Evolutionary conservation across 2,113 vertebrate species (phyloP).

Genomic region (Psittacula cyanocephala): DNA sequence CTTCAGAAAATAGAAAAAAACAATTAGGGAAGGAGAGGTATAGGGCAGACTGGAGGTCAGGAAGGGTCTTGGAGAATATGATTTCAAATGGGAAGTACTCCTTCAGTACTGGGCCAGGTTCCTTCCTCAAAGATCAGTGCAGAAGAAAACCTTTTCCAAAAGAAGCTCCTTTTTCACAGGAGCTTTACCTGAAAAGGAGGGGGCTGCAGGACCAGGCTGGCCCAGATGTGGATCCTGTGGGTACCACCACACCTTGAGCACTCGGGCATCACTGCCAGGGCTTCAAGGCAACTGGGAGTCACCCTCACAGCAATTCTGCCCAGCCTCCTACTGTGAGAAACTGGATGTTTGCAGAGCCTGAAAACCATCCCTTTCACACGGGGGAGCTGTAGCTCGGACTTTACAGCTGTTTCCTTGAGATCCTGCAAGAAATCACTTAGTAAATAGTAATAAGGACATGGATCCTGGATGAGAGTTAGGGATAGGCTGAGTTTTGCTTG

Average conservation of each 20-base stretch:
- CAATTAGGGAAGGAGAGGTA: neutral
- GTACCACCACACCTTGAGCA: accelerated
- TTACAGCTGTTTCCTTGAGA: accelerated
- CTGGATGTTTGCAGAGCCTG: neutral
- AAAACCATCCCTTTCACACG: neutral
- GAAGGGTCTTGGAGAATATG: neutral
- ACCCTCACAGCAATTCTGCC: neutral
- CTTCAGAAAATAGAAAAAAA: neutral
- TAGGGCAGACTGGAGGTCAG: neutral
- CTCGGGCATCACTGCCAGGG: neutral
- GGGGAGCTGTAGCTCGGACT: neutral
- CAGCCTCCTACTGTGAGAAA: neutral
- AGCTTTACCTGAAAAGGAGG: neutral
- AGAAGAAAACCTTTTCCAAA: neutral
- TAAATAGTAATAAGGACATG: neutral
- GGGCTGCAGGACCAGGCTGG: neutral
- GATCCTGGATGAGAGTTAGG: neutral
- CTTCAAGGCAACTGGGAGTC: neutral
- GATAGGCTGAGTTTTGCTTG: neutral
- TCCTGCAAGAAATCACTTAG: neutral
- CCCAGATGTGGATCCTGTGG: too few relatives aligned
- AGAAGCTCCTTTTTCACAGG: accelerated
- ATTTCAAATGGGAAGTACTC: neutral
- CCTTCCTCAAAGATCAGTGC: neutral
- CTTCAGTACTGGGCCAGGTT: neutral